Evolutionary conservation across 2,888 invertebrate species (phyloP), one percentile per base, ranked within the genome.

Genomic region (Sarcophaga subvicina): DNA sequence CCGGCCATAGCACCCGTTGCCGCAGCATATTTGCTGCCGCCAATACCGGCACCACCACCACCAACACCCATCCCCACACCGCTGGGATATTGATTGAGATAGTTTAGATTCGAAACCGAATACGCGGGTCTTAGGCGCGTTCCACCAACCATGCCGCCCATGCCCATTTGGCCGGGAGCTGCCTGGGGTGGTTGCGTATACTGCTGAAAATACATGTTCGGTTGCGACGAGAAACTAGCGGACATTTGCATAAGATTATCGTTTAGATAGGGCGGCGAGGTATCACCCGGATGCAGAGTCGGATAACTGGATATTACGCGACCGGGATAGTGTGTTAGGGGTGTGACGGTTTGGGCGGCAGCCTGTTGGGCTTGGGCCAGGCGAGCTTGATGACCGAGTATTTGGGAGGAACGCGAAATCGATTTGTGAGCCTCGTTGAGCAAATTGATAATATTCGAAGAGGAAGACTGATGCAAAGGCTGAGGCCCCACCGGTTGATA

Each of bases 351-450:
- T 88, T 89, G 90, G 45, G 88, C 87, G 77, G 86, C 88, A 70
- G 85, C 91, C 90, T 89, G 92, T 67, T 87, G 87, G 27, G 87
- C 87, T 88, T 92, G 93, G 69, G 89, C 89, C 76, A 89, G 77
- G 71, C 93, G 91, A 76, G 93, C 92, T 88, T 93, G 93, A 45
- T 93, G 92, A 85, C 92, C 92, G 6, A 94, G 91, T 78, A 94
- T 94, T 89, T 94, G 93, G 63, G 93, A 92, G 87, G 94, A 93
- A 69, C 94, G 91, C 85, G 94, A 93, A 89, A 94, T 94, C 82
- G 93, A 94, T 90, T 93, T 93, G 89, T 93, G 93, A 78, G 93
- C 93, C 91, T 94, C 93, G 86, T 93, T 93, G 88, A 94, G 88
- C 88, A 94, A 90, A 89, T 94, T 94, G 59, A 92, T 92, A 87